These are phyloP conservation scores for Jacana jacana DNA, from an alignment of 2,113 vertebrate species.

Conservation along the genomic window DNA sequence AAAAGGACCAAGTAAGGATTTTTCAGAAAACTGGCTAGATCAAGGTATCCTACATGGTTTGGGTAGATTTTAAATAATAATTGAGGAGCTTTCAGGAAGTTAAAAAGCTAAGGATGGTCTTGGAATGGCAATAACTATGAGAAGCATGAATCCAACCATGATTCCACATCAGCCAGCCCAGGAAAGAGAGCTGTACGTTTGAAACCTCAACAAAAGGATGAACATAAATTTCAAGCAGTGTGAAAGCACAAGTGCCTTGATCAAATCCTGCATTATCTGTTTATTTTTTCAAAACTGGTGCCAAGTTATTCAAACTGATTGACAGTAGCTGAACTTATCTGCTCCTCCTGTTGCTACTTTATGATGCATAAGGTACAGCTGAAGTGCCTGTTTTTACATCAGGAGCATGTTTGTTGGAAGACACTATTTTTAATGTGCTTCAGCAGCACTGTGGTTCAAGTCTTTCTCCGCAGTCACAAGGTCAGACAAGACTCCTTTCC, in stretches of 20 bases:
- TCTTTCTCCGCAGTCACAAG: not conserved
- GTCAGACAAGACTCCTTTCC: not conserved
- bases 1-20: not conserved
- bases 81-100: not conserved
- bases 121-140: not conserved
- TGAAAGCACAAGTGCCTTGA: not conserved
- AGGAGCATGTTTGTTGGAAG: not conserved
- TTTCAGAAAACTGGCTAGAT: not conserved
- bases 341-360: not conserved
- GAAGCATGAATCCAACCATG: not conserved
- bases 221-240: not conserved
- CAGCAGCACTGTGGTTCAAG: not conserved
- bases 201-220: not conserved
- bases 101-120: not conserved
- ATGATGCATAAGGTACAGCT: not conserved
- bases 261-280: not conserved
- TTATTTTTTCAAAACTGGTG: not conserved
- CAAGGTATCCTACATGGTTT: not conserved
- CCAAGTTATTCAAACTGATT: not conserved
- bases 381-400: not conserved
- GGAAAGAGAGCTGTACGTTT: not conserved
- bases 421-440: not conserved
- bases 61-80: not conserved
- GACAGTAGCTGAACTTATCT: not conserved
- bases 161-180: not conserved